phyloP scores from a whole-genome alignment of 2,797 vertebrate genomes.

The Pristis pectinata region DNA sequence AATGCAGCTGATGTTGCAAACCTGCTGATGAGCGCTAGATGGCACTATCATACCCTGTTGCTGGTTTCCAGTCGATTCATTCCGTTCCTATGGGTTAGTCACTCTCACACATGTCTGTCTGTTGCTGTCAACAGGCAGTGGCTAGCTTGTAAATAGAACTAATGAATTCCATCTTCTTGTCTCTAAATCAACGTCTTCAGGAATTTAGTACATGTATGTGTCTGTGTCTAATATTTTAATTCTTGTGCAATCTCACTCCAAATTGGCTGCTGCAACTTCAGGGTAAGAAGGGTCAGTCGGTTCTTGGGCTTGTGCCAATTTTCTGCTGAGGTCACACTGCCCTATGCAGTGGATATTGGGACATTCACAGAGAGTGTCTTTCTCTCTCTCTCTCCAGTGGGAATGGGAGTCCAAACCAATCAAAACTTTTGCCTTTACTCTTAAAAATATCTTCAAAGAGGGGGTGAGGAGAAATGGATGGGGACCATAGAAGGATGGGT shows the following conservation, averaged over 20 bases:
- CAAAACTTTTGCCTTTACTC: not conserved
- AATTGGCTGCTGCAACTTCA: not conserved
- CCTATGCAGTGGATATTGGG: too few species aligned
- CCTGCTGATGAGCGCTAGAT: not conserved
- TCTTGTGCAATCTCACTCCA: not conserved
- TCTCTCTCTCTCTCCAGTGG: not conserved
- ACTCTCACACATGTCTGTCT: not conserved
- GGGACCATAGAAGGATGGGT: not conserved
- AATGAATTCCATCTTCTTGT: conserved; percentile 24
- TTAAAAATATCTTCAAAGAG: not conserved
- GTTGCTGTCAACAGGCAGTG: conserved; percentile 22
- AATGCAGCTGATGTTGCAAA: not conserved
- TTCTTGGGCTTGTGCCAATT: not conserved
- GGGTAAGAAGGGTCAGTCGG: not conserved
- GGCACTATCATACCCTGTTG: not conserved
- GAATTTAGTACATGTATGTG: not conserved
- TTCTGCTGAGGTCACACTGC: not conserved
- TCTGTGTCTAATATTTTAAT: not conserved
- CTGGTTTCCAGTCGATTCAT: not conserved
- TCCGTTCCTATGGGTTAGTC: not conserved
- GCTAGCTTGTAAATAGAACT: conserved; percentile 8
- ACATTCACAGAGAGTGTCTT: not conserved
- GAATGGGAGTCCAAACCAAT: not conserved
- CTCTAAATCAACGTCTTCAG: conserved; percentile 22
- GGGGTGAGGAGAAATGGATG: not conserved